phyloP scores from a whole-genome alignment of 2,113 vertebrate species.

The Urocolius indicus region DNA sequence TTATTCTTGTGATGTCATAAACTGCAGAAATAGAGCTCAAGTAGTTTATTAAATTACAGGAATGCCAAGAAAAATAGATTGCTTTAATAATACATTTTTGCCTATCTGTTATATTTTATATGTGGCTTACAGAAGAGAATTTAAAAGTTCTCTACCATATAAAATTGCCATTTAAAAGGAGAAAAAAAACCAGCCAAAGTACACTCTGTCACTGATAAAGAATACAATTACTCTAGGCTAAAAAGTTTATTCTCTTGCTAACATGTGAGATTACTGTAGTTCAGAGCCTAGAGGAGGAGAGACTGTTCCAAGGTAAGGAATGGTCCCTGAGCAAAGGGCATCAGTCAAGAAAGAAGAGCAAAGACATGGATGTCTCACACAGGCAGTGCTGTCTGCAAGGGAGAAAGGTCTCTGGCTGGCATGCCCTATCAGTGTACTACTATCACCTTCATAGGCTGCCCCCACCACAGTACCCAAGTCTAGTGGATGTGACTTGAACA shows the following conservation, averaged over 20 bases:
- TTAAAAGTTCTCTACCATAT: conserved; percentile 70
- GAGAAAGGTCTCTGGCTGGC: background rate
- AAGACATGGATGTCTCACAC: background rate
- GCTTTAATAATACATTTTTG: conserved; percentile 82
- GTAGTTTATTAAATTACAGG: conserved; percentile 80
- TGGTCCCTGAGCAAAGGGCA: fast-evolving
- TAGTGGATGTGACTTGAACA: fast-evolving
- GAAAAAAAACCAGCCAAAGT: conserved; percentile 16
- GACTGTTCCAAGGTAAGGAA: background rate
- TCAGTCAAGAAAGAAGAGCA: background rate
- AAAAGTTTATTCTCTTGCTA: conserved; percentile 43
- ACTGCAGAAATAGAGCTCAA: conserved; percentile 67
- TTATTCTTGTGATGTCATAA: conserved; percentile 71
- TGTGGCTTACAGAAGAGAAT: conserved; percentile 68
- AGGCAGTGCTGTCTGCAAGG: fast-evolving
- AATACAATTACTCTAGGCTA: conserved; percentile 60
- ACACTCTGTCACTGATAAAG: conserved; percentile 51
- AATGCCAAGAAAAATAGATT: conserved; percentile 79
- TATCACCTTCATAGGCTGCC: background rate
- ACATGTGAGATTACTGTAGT: background rate
- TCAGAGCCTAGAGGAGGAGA: background rate
- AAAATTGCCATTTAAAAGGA: conserved; percentile 70
- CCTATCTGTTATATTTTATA: conserved; percentile 79
- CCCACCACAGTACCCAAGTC: background rate
- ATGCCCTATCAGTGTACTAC: background rate